Evolutionary conservation across 2,113 vertebrate species (phyloP).

Genomic region (Scolopax mira): DNA sequence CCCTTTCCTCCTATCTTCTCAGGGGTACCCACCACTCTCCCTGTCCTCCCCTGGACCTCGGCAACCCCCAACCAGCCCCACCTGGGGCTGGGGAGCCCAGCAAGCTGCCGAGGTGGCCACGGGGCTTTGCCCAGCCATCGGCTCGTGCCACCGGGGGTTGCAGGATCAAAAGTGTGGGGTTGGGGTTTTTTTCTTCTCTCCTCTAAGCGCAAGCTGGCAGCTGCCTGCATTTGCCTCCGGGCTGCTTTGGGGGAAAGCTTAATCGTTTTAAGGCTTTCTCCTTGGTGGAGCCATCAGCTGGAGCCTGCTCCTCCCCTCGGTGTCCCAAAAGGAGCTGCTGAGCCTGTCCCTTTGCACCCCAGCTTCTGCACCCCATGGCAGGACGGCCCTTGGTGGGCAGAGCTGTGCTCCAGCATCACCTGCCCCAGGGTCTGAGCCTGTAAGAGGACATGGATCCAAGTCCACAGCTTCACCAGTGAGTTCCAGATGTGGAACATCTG

Average conservation of each 20-base stretch:
- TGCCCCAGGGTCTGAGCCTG: not conserved
- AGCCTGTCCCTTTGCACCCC: not conserved
- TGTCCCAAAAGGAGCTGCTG: not conserved
- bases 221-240: not conserved
- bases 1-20: not conserved
- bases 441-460: not conserved
- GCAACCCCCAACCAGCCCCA: not conserved
- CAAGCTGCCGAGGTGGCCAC: not conserved
- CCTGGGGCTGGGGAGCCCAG: accelerated
- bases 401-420: accelerated
- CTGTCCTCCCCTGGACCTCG: accelerated
- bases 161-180: accelerated
- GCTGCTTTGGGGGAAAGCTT: not conserved
- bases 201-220: not conserved
- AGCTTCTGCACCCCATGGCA: not conserved
- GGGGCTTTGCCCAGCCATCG: not conserved
- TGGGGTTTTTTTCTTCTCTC: not conserved
- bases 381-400: not conserved
- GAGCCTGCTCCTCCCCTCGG: not conserved
- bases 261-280: not conserved
- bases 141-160: accelerated
- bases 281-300: not conserved
- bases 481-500: not conserved
- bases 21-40: not conserved
- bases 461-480: not conserved